Evolutionary conservation across 2,888 invertebrate species (phyloP), one percentile per base, ranked within the genome.

Genomic region (Torymus texanus): DNA sequence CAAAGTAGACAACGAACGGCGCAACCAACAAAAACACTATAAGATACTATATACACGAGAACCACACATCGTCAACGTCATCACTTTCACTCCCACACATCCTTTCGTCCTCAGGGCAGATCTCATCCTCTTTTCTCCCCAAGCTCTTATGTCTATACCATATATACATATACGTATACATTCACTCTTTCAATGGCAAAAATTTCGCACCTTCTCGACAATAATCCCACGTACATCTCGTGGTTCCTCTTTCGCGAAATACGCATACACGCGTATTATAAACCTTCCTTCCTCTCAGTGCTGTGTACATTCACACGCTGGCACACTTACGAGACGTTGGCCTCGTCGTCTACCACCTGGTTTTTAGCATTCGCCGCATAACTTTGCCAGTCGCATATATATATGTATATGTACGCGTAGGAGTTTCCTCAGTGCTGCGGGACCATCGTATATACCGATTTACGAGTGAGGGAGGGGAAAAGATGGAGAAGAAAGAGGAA

Each of bases 261-360:
- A 41, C 16, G 41, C 59, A 66, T 41, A 29, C 8, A 41, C 16
- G 41, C 59, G 71, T 41, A 65, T 10, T 59, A 16, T 67, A 72
- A 72, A 51, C 58, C 29, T 50, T 18, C 13, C 41, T 5, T 13
- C 18, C 65, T 53, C 66, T 16, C 16, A 10, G 2, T 14, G n/a
- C 8, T 24, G 56, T 24, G 41, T 41, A 41, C 41, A 41, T 41
- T 41, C 41, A 41, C 4, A 16, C n/a, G 8, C 18, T 81, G 86
- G 85, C 84, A 85, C 82, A 85, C 85, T 84, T 85, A 79, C 81
- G 82, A 85, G 83, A 81, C 84, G 84, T 85, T 84, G 84, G 85
- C 80, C 81, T 79, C 83, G 82, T 80, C 21, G 21, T 21, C 21
- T 2, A 21, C 72, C 75, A 79, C 79, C 75, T 77, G 75, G 51